These are phyloP conservation scores for Perodicticus potto DNA, from an alignment of 2,797 vertebrate genomes.

Conservation along the genomic window DNA sequence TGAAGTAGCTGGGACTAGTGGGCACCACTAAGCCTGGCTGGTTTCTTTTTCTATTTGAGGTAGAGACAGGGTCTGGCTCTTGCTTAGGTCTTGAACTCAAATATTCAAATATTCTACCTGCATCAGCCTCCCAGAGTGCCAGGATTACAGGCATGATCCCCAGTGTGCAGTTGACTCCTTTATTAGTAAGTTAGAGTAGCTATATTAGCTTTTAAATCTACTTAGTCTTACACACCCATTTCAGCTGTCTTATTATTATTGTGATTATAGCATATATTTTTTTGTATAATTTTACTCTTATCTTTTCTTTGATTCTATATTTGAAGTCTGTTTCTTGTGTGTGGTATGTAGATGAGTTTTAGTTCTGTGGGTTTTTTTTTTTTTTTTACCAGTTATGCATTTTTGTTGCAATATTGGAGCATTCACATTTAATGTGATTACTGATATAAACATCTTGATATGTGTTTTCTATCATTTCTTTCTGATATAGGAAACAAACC, in stretches of 20 bases:
- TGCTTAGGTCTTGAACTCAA: too few species aligned
- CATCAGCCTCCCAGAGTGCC: too few species aligned
- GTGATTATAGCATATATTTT: neutral
- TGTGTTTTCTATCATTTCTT: neutral
- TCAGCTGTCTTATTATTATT: neutral
- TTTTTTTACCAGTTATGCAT: neutral
- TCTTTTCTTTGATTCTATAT: neutral
- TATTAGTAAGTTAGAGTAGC: neutral
- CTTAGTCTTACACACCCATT: neutral
- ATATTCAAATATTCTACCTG: too few species aligned
- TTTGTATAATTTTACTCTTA: neutral
- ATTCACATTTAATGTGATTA: constrained; percentile 1
- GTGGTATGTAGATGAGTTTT: neutral
- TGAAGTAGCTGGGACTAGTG: too few species aligned
- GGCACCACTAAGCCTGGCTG: too few species aligned
- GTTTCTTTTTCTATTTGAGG: too few species aligned
- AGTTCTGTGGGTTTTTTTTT: neutral
- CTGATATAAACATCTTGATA: neutral
- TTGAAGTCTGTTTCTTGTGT: neutral
- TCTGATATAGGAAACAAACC: neutral
- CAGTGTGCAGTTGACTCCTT: neutral
- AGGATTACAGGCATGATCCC: too few species aligned
- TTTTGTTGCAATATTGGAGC: neutral
- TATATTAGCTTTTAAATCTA: neutral
- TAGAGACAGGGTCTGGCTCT: too few species aligned